Evolutionary conservation across 2,888 invertebrate species (phyloP), one percentile per base, ranked within the genome.

Genomic region (Spilarctia lutea): DNA sequence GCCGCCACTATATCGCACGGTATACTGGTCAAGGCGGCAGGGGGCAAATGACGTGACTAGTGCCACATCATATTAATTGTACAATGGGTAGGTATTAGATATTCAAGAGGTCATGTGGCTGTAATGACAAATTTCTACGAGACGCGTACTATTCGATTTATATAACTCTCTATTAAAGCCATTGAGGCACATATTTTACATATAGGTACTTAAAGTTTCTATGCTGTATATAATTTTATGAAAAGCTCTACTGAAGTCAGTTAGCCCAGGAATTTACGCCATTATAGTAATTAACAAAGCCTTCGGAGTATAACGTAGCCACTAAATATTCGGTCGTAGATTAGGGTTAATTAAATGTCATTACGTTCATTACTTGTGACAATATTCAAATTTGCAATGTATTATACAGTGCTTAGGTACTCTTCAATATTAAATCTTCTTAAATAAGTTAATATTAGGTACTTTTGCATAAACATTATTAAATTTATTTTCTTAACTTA

Each of bases 231-330:
- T 27, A 66, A 52, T 75, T 81, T 65, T 72, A 72, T 74, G 76
- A 81, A 77, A 77, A 45, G 71, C 30, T 45, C 65, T 75, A 42
- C 60, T 71, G 72, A 74, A 79, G 71, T 52, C 69, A 81, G 74
- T 74, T 74, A 78, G 71, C 69, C 68, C 48, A 60, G 68, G 68
- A 75, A 78, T 78, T 77, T 75, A 77, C 75, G 77, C 74, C 73
- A 75, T 68, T 79, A 78, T 77, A 73, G 75, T 81, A 85, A 85
- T 83, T 81, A 84, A 79, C 78, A 81, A 78, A 84, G 77, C 72
- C 81, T 83, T 81, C 81, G 69, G 76, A 77, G 80, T 75, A 79
- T 80, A 79, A 83, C 80, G 74, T 78, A 74, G 68, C 65, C 52
- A 68, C 79, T 80, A 77, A 77, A 77, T 67, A 74, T 39, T 66